Conservation (phyloP, 2,888 invertebrate genomes). For the Gnatocerus cornutus region DNA sequence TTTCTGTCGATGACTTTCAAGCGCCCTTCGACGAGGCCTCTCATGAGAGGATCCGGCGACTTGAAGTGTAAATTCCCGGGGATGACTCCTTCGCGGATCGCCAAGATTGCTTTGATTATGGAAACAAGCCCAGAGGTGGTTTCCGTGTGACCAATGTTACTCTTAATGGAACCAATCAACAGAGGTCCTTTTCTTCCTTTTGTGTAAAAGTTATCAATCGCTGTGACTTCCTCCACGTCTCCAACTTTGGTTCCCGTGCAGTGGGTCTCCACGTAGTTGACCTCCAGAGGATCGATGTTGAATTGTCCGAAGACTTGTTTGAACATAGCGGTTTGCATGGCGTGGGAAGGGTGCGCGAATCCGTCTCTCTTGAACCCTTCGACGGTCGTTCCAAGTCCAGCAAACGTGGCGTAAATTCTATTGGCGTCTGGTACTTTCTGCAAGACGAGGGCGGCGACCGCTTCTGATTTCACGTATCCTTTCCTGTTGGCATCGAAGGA, state of each 20-base stretch:
- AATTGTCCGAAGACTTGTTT: conserved; percentile 73
- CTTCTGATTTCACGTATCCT: conserved; percentile 70
- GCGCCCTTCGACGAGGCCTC: conserved; percentile 73
- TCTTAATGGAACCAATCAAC: conserved; percentile 74
- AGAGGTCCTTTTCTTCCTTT: conserved; percentile 73
- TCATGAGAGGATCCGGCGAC: conserved; percentile 73
- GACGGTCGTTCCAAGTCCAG: conserved; percentile 74
- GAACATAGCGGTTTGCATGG: conserved; percentile 65
- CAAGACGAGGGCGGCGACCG: conserved; percentile 68
- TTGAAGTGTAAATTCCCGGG: conserved; percentile 84
- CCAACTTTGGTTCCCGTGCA: conserved; percentile 73
- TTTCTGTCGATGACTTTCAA: conserved; percentile 73
- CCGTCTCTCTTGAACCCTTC: conserved; percentile 72
- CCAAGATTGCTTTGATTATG: conserved; percentile 77
- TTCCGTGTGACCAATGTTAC: conserved; percentile 72
- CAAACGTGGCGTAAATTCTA: conserved; percentile 71
- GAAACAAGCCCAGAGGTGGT: conserved; percentile 73
- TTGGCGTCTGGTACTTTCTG: conserved; percentile 69
- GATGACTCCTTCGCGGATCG: conserved; percentile 79
- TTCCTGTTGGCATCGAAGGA: conserved; percentile 53
- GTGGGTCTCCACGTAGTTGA: conserved; percentile 76
- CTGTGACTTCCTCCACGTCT: conserved; percentile 55
- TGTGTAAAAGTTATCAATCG: conserved; percentile 54
- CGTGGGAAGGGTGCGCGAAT: conserved; percentile 60
- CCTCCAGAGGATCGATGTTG: conserved; percentile 71